Evolutionary conservation across 2,113 vertebrate genomes (phyloP), one percentile per base, ranked within the genome.

Genomic region (Clarias magur): DNA sequence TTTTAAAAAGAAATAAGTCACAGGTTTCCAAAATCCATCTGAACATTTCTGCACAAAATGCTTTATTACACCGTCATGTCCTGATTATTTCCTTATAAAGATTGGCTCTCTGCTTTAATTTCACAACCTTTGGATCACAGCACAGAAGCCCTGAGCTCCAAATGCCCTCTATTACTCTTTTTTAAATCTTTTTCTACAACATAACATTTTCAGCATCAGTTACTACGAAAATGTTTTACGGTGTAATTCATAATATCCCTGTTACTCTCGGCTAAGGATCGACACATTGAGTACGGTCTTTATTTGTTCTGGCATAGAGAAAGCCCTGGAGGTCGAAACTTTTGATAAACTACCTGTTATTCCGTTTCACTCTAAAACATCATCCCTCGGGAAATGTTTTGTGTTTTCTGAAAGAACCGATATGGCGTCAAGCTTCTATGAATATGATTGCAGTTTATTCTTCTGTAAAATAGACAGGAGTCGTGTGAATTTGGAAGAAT

Each of bases 401-500:
- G 23, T 48, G 67, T 85, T 34, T 27, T 76, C 25, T 76, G 30
- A 48, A 62, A 85, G 15, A 54, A 48, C 27, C 25, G 38, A 65
- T n/a, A 25, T 38, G 11, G 59, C 23, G 1, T 82, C 59, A 63
- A 42, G 80, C 80, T 82, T 15, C 59, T 62, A 1, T 82, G 59
- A 82, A 63, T 59, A 38, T 63, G 57, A 82, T n/a, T 82, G 80
- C 80, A 12, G 53, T 59, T 30, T 25, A 80, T 38, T 60, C 57
- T 80, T 60, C 27, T 80, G 79, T 60, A 38, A 80, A 80, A 60
- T 80, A 82, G 80, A 53, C 62, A 63, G 3, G 15, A 25, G 21
- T 3, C 19, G 60, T 53, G 80, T 23, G 34, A 65, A 82, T 67
- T 13, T 3, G 25, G 13, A 65, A 65, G 60, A 65, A 17, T 42